Conservation (phyloP, 2,797 vertebrate species). For the Ctenochaetus hawaiiensis region DNA sequence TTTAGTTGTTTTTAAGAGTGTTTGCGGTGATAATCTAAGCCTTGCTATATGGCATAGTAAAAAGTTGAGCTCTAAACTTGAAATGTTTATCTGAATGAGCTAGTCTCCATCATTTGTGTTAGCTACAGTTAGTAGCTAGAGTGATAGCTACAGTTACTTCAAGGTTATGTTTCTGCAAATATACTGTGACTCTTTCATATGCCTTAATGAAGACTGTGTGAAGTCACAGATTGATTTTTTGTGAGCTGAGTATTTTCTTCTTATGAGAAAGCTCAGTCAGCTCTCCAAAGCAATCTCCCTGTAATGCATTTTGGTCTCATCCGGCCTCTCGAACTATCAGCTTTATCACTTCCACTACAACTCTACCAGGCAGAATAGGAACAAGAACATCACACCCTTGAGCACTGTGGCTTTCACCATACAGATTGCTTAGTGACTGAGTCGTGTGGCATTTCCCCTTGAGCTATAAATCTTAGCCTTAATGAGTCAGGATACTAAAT, state of each 20-base stretch:
- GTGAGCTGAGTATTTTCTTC: conserved; percentile 4
- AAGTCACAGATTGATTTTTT: background rate
- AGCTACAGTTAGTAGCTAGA: too few species aligned
- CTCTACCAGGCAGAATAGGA: conserved; percentile 38
- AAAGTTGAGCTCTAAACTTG: background rate
- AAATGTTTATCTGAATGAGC: background rate
- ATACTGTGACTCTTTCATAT: background rate
- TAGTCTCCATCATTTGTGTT: background rate
- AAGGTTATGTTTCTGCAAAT: background rate
- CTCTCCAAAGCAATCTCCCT: conserved; percentile 9
- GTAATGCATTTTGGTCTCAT: conserved; percentile 22
- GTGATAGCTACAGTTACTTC: too few species aligned
- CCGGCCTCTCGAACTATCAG: conserved; percentile 41
- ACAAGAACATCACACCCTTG: conserved; percentile 60
- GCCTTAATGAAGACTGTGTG: background rate
- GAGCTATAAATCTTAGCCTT: conserved; percentile 34
- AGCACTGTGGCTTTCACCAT: conserved; percentile 47
- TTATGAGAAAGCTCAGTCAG: conserved; percentile 15
- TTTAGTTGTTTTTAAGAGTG: conserved; percentile 4
- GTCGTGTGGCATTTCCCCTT: conserved; percentile 34
- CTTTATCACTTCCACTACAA: conserved; percentile 56
- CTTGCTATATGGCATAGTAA: too few species aligned
- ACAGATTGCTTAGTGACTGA: conserved; percentile 47
- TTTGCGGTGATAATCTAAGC: too few species aligned
- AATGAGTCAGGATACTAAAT: conserved; percentile 32